Evolutionary conservation across 2,888 invertebrate genomes (phyloP).

Genomic region (Rhabditoides inermis): DNA sequence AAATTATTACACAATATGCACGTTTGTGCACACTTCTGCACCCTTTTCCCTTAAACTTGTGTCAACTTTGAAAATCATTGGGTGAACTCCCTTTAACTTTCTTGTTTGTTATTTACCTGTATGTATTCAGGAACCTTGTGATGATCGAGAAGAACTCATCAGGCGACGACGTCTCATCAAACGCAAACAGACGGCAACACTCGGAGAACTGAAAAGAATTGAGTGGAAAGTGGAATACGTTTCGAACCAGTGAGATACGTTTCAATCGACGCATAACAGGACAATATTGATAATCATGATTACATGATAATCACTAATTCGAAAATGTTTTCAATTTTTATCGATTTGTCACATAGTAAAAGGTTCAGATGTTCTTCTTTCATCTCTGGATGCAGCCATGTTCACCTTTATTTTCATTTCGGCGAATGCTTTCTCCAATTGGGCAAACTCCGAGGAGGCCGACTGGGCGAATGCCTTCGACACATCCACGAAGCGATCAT

Average conservation of each 20-base stretch:
- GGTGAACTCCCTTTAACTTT: no score
- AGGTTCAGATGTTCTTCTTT: background rate
- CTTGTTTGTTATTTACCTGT: no score
- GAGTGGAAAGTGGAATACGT: no score
- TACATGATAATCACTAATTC: background rate
- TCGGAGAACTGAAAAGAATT: slow-evolving; percentile 34
- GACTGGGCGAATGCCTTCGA: slow-evolving; percentile 35
- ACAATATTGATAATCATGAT: no score
- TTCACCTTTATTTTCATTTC: slow-evolving; percentile 45
- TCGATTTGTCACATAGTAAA: background rate
- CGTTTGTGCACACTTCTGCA: no score
- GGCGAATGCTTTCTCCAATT: slow-evolving; percentile 28
- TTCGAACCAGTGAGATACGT: no score
- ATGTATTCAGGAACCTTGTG: slow-evolving; percentile 35
- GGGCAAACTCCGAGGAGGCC: slow-evolving; percentile 31
- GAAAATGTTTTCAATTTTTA: background rate
- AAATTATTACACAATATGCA: no score
- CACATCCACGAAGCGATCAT: slow-evolving; percentile 29
- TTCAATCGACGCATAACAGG: no score
- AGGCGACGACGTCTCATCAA: slow-evolving; percentile 26
- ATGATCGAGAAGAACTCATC: slow-evolving; percentile 49
- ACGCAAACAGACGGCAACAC: slow-evolving; percentile 37
- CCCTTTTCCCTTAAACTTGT: no score
- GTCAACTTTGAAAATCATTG: no score
- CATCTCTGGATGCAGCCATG: background rate